These are phyloP conservation scores for Rhyacichthys aspro DNA, from an alignment of 2,797 vertebrate genomes.

Conservation along the genomic window DNA sequence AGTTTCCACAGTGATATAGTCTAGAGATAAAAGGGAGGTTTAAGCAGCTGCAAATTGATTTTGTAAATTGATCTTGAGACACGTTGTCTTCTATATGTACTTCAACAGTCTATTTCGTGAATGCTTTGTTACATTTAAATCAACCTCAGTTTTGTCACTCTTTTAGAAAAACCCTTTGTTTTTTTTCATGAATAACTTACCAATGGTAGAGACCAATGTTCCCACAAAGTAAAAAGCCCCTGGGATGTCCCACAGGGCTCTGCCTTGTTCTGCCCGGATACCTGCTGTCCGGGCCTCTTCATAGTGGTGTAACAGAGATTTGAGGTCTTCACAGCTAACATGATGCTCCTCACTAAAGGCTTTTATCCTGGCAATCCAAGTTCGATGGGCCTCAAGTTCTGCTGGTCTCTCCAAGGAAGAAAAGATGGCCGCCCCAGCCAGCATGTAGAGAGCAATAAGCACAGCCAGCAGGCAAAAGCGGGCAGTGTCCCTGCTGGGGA, in stretches of 20 bases:
- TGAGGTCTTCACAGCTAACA: constrained; percentile 38
- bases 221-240: constrained; percentile 75
- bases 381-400: constrained; percentile 58
- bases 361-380: constrained; percentile 55
- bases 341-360: constrained; percentile 54
- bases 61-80: constrained; percentile 13
- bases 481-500: constrained; percentile 44
- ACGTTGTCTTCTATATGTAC: background rate
- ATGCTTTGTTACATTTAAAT: too few relatives aligned
- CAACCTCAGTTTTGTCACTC: too few relatives aligned
- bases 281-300: constrained; percentile 64
- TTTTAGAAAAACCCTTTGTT: too few relatives aligned
- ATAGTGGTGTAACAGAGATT: constrained; percentile 57
- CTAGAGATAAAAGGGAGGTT: constrained; percentile 15
- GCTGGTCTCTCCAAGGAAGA: constrained; percentile 65
- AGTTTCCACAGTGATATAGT: constrained; percentile 29
- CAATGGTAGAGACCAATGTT: constrained; percentile 75
- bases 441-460: constrained; percentile 67
- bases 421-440: constrained; percentile 70
- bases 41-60: constrained; percentile 28
- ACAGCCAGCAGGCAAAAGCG: constrained; percentile 56
- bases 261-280: constrained; percentile 44
- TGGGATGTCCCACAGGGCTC: constrained; percentile 66
- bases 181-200: constrained; percentile 49
- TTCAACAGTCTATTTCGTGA: too few relatives aligned